Percentiles rank a stretch among this genome's conserved stretches.
Conservation (phyloP, 2,797 vertebrate species). For the Momotus momota region DNA sequence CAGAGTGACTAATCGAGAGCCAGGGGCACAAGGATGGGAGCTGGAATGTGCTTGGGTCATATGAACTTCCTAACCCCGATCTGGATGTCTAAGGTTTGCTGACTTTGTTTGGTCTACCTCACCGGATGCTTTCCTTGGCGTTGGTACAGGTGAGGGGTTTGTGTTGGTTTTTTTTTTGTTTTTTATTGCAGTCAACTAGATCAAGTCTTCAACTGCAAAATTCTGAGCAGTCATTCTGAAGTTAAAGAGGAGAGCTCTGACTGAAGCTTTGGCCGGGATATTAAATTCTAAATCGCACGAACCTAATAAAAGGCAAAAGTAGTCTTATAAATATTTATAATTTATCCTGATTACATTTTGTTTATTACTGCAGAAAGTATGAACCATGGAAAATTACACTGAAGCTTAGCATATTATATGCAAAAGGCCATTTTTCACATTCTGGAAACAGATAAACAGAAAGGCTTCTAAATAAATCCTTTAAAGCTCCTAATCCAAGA, state of each 20-base stretch:
- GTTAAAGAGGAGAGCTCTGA: neutral
- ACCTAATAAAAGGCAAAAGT: constrained; percentile 60
- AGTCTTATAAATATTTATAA: constrained; percentile 72
- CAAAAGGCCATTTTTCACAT: constrained; percentile 11
- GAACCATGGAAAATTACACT: constrained; percentile 49
- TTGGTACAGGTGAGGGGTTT: neutral
- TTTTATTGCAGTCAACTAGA: constrained; percentile 7
- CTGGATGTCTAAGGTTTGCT: neutral
- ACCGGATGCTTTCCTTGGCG: constrained; percentile 68
- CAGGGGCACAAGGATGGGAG: neutral
- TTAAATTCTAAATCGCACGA: constrained; percentile 53
- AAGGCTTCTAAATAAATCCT: constrained; percentile 63
- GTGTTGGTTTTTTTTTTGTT: too few species aligned
- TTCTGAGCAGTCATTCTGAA: constrained; percentile 20
- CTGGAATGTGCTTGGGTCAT: neutral
- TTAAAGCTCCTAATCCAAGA: constrained; percentile 53
- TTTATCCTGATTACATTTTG: constrained; percentile 60
- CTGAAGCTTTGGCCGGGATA: constrained; percentile 47
- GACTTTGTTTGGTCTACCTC: constrained; percentile 20
- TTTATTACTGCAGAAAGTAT: constrained; percentile 60
- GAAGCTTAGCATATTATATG: constrained; percentile 45
- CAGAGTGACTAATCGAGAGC: neutral
- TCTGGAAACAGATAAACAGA: constrained; percentile 65
- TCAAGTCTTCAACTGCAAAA: neutral
- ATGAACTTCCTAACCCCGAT: neutral